Evolutionary conservation across 35 echinoderm and acorn worm genomes (phyloP), one percentile per base, ranked within the genome.

Genomic region (Heliocidaris erythrogramma): DNA sequence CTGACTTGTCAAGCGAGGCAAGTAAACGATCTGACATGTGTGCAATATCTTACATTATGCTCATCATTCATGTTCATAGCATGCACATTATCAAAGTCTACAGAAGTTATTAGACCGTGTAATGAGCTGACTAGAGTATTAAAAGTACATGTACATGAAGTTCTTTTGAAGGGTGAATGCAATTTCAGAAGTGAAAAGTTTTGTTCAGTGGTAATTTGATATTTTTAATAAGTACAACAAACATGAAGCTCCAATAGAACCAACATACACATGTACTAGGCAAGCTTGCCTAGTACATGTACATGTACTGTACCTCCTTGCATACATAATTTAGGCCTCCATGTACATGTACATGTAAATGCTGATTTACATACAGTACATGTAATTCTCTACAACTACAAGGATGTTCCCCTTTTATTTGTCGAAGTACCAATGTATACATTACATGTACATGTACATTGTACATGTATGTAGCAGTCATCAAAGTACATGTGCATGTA

Each of bases 1-100:
- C 87, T 16, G 87, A 48, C 47, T 89, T 31, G 31, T 48, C 87
- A 48, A 89, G 87, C 87, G 47, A 89, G 87, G 87, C 87, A 89
- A 89, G 87, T 89, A 89, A 78, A 78, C 65, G 65, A 78, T 78
- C 4, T 78, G 65, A 24, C 65, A 78, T 78, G 18, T 78, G 65
- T 78, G 65, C 18, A 78, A 27, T 21, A 27, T 27, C 65, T n/a
- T n/a, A 2, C 5, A 52, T 52, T 52, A 8, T 13, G 12, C 12
- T 52, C 7, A 52, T 52, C 49, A 13, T 52, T 52, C 49, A 78
- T 78, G 65, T 78, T 78, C 65, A 78, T n/a, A 7, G 21, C 65
- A 21, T 78, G 65, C 21, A 4, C 65, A 27, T 78, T 11, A 56
- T 78, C n/a, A 78, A 71, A 24, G n/a, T n/a, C 27, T 27, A 27